Conservation (phyloP, 2,113 vertebrate genomes). For the Ranitomeya variabilis region DNA sequence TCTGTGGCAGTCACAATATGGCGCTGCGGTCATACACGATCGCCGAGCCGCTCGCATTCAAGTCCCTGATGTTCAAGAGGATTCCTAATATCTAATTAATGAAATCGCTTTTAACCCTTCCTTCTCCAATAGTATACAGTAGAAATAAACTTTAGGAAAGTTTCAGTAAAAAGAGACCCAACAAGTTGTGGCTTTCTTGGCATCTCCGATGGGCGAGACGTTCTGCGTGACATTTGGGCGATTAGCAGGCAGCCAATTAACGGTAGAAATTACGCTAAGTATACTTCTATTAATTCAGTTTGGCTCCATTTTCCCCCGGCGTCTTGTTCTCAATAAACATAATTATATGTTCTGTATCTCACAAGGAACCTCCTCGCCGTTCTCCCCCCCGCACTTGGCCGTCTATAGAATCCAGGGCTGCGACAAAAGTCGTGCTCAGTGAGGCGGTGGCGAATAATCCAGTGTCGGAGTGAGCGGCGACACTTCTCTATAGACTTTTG, state of each 20-base stretch:
- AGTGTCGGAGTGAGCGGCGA: not conserved
- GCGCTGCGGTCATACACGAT: too few species aligned
- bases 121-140: not conserved
- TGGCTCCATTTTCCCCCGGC: conserved; percentile 71
- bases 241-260: conserved; percentile 69
- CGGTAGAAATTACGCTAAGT: conserved; percentile 65
- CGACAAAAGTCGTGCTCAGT: conserved; percentile 61
- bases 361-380: conserved; percentile 59
- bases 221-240: conserved; percentile 48
- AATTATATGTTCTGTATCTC: conserved; percentile 69
- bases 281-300: conserved; percentile 70
- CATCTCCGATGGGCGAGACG: conserved; percentile 59
- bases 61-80: too few species aligned
- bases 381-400: not conserved
- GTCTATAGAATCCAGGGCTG: conserved; percentile 61
- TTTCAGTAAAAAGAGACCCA: not conserved
- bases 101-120: not conserved
- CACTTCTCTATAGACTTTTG: not conserved
- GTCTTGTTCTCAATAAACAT: conserved; percentile 69
- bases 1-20: too few species aligned
- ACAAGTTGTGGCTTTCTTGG: conserved; percentile 54
- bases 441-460: conserved; percentile 53
- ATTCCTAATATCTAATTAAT: too few species aligned
- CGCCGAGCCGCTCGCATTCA: too few species aligned
- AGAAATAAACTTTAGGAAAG: not conserved